Percentiles rank a stretch among this genome's conserved stretches.
Evolutionary conservation across 2,888 invertebrate genomes (phyloP).

Genomic region (Tanytarsus gracilentus): DNA sequence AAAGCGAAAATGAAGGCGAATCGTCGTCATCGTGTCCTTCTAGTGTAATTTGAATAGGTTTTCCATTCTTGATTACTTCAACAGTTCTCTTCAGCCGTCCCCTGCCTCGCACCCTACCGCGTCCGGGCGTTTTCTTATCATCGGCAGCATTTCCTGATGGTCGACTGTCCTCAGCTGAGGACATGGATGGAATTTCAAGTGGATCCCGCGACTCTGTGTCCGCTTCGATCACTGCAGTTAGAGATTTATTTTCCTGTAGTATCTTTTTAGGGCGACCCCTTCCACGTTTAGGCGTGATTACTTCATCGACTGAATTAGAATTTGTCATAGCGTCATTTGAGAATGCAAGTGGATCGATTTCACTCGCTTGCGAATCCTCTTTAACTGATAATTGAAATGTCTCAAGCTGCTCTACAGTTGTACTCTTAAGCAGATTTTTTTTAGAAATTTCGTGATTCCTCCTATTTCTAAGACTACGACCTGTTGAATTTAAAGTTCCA

Average conservation of each 20-base stretch:
- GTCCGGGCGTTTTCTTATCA: slow-evolving; percentile 36
- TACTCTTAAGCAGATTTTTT: not conserved
- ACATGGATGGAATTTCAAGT: not conserved
- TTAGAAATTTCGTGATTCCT: not conserved
- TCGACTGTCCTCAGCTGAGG: not conserved
- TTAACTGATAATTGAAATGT: not conserved
- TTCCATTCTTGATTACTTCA: slow-evolving; percentile 37
- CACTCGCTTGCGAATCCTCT: not conserved
- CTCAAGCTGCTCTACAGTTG: not conserved
- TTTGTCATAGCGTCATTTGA: slow-evolving; percentile 13
- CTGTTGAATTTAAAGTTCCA: too few relatives aligned
- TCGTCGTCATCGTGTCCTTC: slow-evolving; percentile 27
- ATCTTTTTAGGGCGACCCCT: slow-evolving; percentile 47
- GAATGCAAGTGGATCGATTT: slow-evolving; percentile 16
- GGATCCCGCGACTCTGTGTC: slow-evolving; percentile 33
- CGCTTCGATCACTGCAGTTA: slow-evolving; percentile 41
- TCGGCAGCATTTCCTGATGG: slow-evolving; percentile 34
- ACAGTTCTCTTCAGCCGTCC: slow-evolving; percentile 41
- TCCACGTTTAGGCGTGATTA: slow-evolving; percentile 37
- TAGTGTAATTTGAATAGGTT: slow-evolving; percentile 23
- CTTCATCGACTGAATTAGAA: slow-evolving; percentile 32
- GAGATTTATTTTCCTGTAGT: slow-evolving; percentile 34
- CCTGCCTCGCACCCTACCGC: slow-evolving; percentile 44
- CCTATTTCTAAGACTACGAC: too few relatives aligned
- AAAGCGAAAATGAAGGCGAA: slow-evolving; percentile 24